Evolutionary conservation across 2,888 invertebrate genomes (phyloP).

Genomic region (Brenthis hecate): DNA sequence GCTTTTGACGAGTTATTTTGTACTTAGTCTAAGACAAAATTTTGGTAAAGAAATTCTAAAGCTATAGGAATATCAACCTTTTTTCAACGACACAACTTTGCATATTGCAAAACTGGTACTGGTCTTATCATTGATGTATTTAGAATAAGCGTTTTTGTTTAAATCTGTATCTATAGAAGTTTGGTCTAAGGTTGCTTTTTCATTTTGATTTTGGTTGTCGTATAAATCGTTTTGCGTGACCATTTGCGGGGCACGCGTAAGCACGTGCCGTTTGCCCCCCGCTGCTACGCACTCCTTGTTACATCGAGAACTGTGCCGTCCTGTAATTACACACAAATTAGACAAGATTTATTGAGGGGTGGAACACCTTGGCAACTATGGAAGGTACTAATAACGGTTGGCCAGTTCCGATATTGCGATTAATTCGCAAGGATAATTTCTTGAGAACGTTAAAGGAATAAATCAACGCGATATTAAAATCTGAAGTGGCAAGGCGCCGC

Average conservation of each 20-base stretch:
- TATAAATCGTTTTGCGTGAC: slow-evolving; percentile 37
- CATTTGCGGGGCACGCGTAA: slow-evolving; percentile 61
- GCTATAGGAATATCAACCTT: slow-evolving; percentile 59
- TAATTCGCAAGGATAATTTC: slow-evolving; percentile 65
- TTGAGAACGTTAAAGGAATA: slow-evolving; percentile 45
- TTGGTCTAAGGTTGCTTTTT: slow-evolving; percentile 45
- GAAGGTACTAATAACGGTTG: slow-evolving; percentile 79
- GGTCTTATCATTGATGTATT: slow-evolving; percentile 14
- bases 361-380: slow-evolving; percentile 81
- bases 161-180: slow-evolving; percentile 40
- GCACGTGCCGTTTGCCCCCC: slow-evolving; percentile 78
- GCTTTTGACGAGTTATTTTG: slow-evolving; percentile 69
- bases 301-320: slow-evolving; percentile 76
- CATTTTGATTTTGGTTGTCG: slow-evolving; percentile 41
- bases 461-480: slow-evolving; percentile 44
- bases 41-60: slow-evolving; percentile 46
- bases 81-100: slow-evolving; percentile 48
- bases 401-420: slow-evolving; percentile 77
- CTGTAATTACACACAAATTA: slow-evolving; percentile 83
- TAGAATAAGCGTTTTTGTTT: neutral
- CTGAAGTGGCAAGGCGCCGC: slow-evolving; percentile 39
- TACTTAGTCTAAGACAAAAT: slow-evolving; percentile 49
- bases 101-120: slow-evolving; percentile 30
- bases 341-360: slow-evolving; percentile 82
- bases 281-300: slow-evolving; percentile 80